Evolutionary conservation across 1,140 invertebrate genomes (phyloP).

Genomic region (Lordiphosa clarofinis): DNA sequence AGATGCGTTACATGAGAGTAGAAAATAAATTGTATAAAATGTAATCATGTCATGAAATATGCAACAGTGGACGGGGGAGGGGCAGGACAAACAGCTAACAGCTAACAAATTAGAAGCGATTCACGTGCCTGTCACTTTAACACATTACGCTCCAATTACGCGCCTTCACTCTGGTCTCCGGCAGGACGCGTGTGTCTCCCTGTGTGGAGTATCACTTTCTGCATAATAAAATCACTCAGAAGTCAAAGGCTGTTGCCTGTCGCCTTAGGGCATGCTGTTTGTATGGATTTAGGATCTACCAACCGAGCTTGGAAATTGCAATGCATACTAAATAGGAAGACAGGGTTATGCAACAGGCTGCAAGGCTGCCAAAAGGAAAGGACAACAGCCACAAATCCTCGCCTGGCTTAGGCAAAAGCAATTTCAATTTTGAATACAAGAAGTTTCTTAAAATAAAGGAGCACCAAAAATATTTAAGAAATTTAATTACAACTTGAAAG

Average conservation of each 20-base stretch:
- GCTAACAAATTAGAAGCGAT: conserved; percentile 62
- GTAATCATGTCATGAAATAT: conserved; percentile 69
- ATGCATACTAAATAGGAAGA: conserved; percentile 62
- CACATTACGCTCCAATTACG: conserved; percentile 77
- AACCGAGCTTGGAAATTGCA: conserved; percentile 57
- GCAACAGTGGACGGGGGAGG: conserved; percentile 52
- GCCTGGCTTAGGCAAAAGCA: too few relatives aligned
- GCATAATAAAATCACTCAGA: conserved; percentile 63
- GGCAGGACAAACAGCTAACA: conserved; percentile 2
- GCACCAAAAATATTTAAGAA: conserved; percentile 16
- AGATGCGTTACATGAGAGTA: conserved; percentile 1
- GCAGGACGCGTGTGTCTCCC: conserved; percentile 1
- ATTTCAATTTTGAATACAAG: conserved; percentile 4
- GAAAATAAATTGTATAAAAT: conserved; percentile 32
- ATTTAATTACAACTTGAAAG: conserved; percentile 72
- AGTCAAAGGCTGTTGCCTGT: conserved; percentile 35
- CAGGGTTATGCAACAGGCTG: conserved; percentile 48
- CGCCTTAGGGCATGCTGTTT: conserved; percentile 32
- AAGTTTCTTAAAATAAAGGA: conserved; percentile 5
- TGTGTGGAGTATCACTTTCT: conserved; percentile 50
- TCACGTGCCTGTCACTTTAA: conserved; percentile 72
- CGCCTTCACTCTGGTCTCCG: conserved; percentile 1
- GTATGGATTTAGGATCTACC: conserved; percentile 18
- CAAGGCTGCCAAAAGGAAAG: neutral
- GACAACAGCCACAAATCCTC: too few relatives aligned